Conservation (phyloP, 2,797 vertebrate species). For the Staurois parvus region DNA sequence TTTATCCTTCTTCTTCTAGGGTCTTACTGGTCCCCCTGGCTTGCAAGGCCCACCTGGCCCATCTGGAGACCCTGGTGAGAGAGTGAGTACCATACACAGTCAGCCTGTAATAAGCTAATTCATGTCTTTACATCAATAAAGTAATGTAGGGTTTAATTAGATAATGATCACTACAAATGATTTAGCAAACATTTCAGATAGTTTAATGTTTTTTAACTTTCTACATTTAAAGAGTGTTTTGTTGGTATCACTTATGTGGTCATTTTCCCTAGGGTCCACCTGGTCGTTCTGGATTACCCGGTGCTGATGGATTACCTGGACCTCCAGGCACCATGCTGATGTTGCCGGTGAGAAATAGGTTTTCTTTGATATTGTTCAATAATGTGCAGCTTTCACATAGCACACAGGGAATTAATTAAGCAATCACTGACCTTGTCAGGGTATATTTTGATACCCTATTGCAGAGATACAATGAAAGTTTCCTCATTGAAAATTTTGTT, state of each 20-base stretch:
- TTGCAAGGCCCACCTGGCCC: slow-evolving; percentile 90
- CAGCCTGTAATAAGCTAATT: background rate
- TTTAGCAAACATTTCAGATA: too few relatives aligned
- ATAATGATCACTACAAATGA: too few relatives aligned
- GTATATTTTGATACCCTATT: too few relatives aligned
- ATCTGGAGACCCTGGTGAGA: slow-evolving; percentile 91
- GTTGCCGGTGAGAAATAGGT: slow-evolving; percentile 86
- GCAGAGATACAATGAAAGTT: too few relatives aligned
- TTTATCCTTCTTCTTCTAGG: slow-evolving; percentile 76
- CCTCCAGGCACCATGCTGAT: slow-evolving; percentile 97
- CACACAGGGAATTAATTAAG: too few relatives aligned
- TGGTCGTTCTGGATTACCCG: slow-evolving; percentile 92
- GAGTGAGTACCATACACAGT: slow-evolving; percentile 79
- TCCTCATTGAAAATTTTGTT: too few relatives aligned
- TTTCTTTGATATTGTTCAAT: too few relatives aligned
- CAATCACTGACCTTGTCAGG: too few relatives aligned
- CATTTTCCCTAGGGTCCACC: slow-evolving; percentile 82
- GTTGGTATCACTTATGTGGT: background rate
- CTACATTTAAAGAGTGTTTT: background rate
- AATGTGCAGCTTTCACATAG: background rate
- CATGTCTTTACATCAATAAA: too few relatives aligned
- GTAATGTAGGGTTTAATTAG: too few relatives aligned
- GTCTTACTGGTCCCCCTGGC: slow-evolving; percentile 92
- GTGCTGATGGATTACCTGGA: slow-evolving; percentile 94
- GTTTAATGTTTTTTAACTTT: background rate